phyloP scores from a whole-genome alignment of 1,140 invertebrate genomes.

The Chrysomallon squamiferum region DNA sequence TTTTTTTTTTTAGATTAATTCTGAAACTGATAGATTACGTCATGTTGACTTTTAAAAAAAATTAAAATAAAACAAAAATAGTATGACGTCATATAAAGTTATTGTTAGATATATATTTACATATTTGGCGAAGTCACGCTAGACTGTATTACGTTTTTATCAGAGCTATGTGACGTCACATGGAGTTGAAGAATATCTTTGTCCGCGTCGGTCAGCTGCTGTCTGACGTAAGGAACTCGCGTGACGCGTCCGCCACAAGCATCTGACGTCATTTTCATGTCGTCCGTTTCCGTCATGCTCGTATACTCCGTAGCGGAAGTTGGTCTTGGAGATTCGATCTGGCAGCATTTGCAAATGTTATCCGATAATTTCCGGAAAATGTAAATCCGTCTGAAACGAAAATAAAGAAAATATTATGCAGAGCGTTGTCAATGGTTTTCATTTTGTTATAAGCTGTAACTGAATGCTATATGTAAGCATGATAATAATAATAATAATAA shows the following conservation, averaged over 20 bases:
- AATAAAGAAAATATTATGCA: not conserved
- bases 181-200: constrained; percentile 15
- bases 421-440: too few species aligned
- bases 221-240: constrained; percentile 16
- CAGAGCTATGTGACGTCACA: constrained; percentile 1
- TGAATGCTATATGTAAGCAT: too few species aligned
- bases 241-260: not conserved
- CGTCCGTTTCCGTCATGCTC: constrained; percentile 22
- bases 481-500: too few species aligned
- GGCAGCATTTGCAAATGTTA: constrained; percentile 19
- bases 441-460: too few species aligned
- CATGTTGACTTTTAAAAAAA: too few species aligned
- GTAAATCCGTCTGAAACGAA: constrained; percentile 1
- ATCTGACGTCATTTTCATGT: constrained; percentile 14
- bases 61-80: too few species aligned
- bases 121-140: too few species aligned
- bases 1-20: too few species aligned
- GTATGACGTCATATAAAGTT: too few species aligned
- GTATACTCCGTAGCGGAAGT: constrained; percentile 20
- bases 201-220: constrained; percentile 18
- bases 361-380: constrained; percentile 16
- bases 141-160: too few species aligned
- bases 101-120: too few species aligned
- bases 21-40: too few species aligned
- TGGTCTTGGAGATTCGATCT: constrained; percentile 11